Percentiles rank a stretch among this genome's conserved stretches.
These are phyloP conservation scores for Azemiops feae DNA, from an alignment of 2,113 vertebrate genomes.

Conservation along the genomic window DNA sequence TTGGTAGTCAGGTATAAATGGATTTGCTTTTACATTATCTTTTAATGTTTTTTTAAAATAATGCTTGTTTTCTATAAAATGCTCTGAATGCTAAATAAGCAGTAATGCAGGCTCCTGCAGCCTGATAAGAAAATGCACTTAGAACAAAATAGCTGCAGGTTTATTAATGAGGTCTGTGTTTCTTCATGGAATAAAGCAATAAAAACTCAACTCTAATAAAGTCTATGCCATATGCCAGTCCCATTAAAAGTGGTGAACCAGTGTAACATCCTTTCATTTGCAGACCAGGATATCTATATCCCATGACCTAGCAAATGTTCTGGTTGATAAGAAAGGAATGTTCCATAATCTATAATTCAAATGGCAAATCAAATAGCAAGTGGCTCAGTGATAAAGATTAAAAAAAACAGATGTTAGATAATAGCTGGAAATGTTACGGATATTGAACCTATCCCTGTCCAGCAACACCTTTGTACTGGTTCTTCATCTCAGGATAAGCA, in stretches of 20 bases:
- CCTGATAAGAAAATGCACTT: conserved; percentile 56
- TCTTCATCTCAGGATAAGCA: not conserved
- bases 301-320: not conserved
- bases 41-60: conserved; percentile 42
- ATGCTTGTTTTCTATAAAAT: conserved; percentile 7
- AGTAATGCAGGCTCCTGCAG: conserved; percentile 1
- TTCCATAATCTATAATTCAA: fast-evolving
- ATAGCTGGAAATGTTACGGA: not conserved
- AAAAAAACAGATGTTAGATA: not conserved
- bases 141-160: not conserved
- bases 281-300: not conserved
- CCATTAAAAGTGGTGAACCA: conserved; percentile 14
- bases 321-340: not conserved
- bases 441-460: not conserved
- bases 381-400: not conserved
- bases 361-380: not conserved
- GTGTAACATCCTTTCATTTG: not conserved
- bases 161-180: not conserved
- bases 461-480: not conserved
- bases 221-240: conserved; percentile 21
- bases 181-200: not conserved
- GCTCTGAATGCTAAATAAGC: conserved; percentile 25
- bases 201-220: conserved; percentile 26
- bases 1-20: conserved; percentile 29
- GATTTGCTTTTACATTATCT: not conserved